Evolutionary conservation across 1,140 invertebrate species (phyloP), one percentile per base, ranked within the genome.

Genomic region (Aricia agestis): DNA sequence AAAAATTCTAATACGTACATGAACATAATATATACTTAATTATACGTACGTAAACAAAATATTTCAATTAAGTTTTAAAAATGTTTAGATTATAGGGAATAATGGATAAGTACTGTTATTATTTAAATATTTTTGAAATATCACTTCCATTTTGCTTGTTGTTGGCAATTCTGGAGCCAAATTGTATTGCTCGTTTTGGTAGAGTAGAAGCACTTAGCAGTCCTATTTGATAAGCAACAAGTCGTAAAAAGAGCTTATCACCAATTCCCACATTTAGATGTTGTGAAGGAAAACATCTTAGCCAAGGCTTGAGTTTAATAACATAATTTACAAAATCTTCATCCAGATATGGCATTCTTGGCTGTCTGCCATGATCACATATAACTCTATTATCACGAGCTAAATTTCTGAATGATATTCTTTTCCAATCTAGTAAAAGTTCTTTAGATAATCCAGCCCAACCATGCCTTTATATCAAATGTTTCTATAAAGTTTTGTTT

Each of bases 101-200:
- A 7, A 36, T 6, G 36, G 9, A 5, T 36, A 36, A 36, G 5
- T n/a, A n/a, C n/a, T n/a, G 25, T 63, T 63, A 63, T 88, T 79
- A 59, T 19, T 63, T 19, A 41, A 66, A 66, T 31, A 25, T 66
- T 15, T 66, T 32, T 66, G 96, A 97, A 65, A 95, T 78, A 84
- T 98, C 94, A 76, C 93, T 93, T 17, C 96, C 98, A 89, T 97
- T 98, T 92, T 98, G 96, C 88, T 97, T 98, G 57, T 94, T 93
- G 88, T 99, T 97, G 5, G 98, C 98, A 78, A 99, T 98, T 82
- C 96, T 93, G 1, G 97, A 98, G 13, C 98, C 98, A 94, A 99
- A 99, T 88, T 99, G 98, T 69, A 99, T 95, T 11, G 98, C 98
- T 90, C 97, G 87, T 90, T 99, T 99, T 63, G 96, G 96, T 65